These are phyloP conservation scores for Prionailurus viverrinus DNA, from an alignment of 2,113 vertebrate genomes.

Conservation along the genomic window DNA sequence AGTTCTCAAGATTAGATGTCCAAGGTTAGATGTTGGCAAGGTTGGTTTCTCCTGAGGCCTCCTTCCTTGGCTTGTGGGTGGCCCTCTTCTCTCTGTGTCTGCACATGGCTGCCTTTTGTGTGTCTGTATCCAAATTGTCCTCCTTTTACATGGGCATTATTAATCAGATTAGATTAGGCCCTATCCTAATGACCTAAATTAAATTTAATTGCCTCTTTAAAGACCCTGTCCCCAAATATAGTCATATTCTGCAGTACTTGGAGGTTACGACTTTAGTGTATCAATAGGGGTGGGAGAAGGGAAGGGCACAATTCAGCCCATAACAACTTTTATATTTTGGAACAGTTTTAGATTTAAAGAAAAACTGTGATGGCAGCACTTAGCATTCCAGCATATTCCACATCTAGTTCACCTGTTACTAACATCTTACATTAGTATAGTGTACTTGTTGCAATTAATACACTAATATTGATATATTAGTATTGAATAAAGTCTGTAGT, in stretches of 20 bases:
- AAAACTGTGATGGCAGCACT: neutral
- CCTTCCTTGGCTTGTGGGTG: neutral
- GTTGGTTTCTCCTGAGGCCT: neutral
- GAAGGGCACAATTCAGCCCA: neutral
- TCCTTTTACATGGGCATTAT: neutral
- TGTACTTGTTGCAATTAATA: neutral
- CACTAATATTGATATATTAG: neutral
- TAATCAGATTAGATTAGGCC: neutral
- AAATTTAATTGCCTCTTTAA: neutral
- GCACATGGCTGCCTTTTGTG: neutral
- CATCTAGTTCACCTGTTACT: neutral
- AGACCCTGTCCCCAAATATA: neutral
- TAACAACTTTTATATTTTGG: neutral
- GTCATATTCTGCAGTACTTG: neutral
- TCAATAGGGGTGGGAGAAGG: neutral
- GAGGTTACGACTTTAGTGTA: neutral
- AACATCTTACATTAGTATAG: neutral
- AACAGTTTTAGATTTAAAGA: neutral
- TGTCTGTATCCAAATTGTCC: neutral
- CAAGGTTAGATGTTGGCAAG: neutral
- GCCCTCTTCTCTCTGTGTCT: neutral
- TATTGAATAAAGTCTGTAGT: neutral
- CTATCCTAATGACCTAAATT: neutral
- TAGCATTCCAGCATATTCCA: neutral
- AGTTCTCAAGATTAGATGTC: neutral